Conservation (phyloP, 2,797 vertebrate species). For the Pseudochaenichthys georgianus region DNA sequence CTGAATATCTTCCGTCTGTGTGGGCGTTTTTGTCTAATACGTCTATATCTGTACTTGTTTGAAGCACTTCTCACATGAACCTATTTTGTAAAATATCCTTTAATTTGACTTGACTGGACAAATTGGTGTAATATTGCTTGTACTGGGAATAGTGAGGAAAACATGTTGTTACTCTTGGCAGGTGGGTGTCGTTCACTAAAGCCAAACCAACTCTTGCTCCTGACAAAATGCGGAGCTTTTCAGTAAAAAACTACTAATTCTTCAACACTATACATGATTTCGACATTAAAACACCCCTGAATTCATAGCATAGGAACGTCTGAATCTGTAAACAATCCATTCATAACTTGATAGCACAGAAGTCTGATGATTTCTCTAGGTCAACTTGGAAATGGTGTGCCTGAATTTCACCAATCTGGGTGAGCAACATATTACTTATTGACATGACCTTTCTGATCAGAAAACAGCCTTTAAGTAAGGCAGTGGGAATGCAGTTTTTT, state of each 20-base stretch:
- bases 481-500: background rate
- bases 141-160: slow-evolving; percentile 34
- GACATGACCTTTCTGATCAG: background rate
- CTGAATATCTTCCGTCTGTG: slow-evolving; percentile 19
- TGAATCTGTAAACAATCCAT: background rate
- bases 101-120: slow-evolving; percentile 22
- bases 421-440: no score
- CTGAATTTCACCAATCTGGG: background rate
- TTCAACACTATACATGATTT: background rate
- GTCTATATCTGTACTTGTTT: slow-evolving; percentile 15
- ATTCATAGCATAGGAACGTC: background rate
- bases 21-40: background rate
- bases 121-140: slow-evolving; percentile 30
- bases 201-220: slow-evolving; percentile 41
- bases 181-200: slow-evolving; percentile 32
- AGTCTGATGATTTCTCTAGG: background rate
- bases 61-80: slow-evolving; percentile 8
- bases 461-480: background rate
- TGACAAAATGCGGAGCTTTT: slow-evolving; percentile 15
- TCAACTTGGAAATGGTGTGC: background rate
- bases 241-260: background rate
- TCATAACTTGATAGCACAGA: background rate
- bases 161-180: slow-evolving; percentile 40
- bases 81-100: background rate
- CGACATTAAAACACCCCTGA: background rate